Percentiles rank a stretch among this genome's conserved stretches.
These are phyloP conservation scores for Empis livida DNA, from an alignment of 2,888 invertebrate genomes.

Conservation along the genomic window DNA sequence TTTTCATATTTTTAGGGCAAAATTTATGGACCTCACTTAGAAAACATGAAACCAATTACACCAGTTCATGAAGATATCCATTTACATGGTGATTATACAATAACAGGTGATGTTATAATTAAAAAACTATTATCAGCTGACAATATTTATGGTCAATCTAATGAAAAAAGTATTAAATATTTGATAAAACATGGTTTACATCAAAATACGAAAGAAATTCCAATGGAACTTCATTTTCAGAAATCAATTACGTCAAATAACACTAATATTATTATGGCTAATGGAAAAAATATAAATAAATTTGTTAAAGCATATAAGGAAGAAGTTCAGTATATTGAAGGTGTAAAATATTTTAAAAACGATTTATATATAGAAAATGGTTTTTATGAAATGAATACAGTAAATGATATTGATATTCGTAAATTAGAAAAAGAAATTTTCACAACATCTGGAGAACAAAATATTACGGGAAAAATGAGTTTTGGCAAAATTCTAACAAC, in stretches of 20 bases:
- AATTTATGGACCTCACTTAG: conserved; percentile 33
- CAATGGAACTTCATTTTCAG: conserved; percentile 21
- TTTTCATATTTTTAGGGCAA: conserved; percentile 29
- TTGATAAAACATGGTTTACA: conserved; percentile 19
- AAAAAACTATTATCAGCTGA: conserved; percentile 27
- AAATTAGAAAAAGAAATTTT: conserved; percentile 34
- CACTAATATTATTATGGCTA: conserved; percentile 35
- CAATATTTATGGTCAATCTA: conserved; percentile 20
- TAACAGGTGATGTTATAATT: conserved; percentile 39
- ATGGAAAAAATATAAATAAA: conserved; percentile 31
- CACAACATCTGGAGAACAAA: conserved; percentile 35
- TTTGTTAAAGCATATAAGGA: conserved; percentile 34
- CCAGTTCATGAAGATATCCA: conserved; percentile 33
- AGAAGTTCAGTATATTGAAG: conserved; percentile 36
- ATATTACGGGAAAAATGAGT: conserved; percentile 33
- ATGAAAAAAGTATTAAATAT: conserved; percentile 15
- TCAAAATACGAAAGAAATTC: conserved; percentile 17
- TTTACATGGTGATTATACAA: conserved; percentile 32
- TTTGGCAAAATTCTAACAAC: conserved; percentile 26
- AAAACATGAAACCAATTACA: conserved; percentile 36
- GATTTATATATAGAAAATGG: conserved; percentile 35
- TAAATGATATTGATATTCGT: conserved; percentile 38
- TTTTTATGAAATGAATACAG: conserved; percentile 28
- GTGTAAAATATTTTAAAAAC: conserved; percentile 36
- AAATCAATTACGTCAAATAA: conserved; percentile 25